A percentile compares a stretch with the other conserved stretches of the same genome.
Conservation (phyloP, 1,140 invertebrate species). For the Drosophila triauraria region DNA sequence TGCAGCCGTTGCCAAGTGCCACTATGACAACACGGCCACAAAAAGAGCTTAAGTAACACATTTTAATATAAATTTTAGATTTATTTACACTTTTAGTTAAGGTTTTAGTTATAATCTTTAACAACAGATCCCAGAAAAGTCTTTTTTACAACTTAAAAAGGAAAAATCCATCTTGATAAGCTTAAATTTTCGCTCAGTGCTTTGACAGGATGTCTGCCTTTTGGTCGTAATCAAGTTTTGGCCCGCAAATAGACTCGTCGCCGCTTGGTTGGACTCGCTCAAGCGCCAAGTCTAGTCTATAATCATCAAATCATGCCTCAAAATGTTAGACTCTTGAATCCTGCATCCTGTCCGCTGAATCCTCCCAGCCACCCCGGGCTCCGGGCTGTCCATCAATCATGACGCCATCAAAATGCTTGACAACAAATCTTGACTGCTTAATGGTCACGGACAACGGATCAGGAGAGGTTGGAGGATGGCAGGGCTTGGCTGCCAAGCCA, state of each 20-base stretch:
- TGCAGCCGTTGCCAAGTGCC: slow-evolving; percentile 43
- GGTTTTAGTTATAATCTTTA: neutral
- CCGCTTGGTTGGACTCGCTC: slow-evolving; percentile 44
- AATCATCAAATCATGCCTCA: slow-evolving; percentile 77
- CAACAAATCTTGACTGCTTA: slow-evolving; percentile 73
- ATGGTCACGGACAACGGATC: slow-evolving; percentile 55
- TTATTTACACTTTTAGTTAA: neutral
- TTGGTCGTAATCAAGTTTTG: slow-evolving; percentile 72
- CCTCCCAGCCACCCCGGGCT: neutral
- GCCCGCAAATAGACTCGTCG: slow-evolving; percentile 76
- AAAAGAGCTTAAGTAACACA: neutral
- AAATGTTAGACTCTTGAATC: slow-evolving; percentile 39
- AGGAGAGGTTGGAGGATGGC: neutral
- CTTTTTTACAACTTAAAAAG: neutral
- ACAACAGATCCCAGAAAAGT: neutral
- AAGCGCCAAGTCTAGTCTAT: slow-evolving; percentile 81
- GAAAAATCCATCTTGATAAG: accelerated
- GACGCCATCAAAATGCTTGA: slow-evolving; percentile 71
- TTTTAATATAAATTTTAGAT: neutral
- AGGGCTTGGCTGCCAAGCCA: slow-evolving; percentile 12
- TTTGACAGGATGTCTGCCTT: slow-evolving; percentile 24
- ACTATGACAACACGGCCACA: neutral
- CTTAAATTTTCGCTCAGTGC: neutral
- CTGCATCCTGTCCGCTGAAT: neutral
- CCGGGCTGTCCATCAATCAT: slow-evolving; percentile 59